Evolutionary conservation across 2,888 invertebrate genomes (phyloP).

Genomic region (Calliphora vomitoria): DNA sequence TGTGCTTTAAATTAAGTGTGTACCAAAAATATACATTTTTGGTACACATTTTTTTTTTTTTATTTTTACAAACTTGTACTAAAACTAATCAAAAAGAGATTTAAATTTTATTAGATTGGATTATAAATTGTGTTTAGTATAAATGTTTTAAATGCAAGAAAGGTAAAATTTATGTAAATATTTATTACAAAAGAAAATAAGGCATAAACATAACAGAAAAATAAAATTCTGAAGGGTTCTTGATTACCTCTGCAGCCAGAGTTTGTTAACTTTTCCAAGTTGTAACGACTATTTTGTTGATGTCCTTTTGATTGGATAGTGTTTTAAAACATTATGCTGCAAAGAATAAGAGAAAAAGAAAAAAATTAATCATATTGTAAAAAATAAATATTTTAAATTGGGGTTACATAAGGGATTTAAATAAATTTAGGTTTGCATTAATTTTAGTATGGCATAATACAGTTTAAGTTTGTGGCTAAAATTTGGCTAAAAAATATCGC

Average conservation of each 20-base stretch:
- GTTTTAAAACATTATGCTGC: background rate
- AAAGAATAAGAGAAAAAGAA: background rate
- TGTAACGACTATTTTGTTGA: background rate
- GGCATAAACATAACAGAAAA: background rate
- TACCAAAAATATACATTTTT: too few species aligned
- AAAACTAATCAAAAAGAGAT: slow-evolving; percentile 61
- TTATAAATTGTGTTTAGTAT: slow-evolving; percentile 36
- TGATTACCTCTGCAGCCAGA: slow-evolving; percentile 3
- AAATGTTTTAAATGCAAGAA: slow-evolving; percentile 1
- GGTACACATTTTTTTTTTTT: background rate
- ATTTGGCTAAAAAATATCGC: too few species aligned
- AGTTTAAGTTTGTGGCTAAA: background rate
- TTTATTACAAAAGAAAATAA: background rate
- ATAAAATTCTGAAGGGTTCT: background rate
- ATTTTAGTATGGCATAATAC: too few species aligned
- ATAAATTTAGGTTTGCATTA: background rate
- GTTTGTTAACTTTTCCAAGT: background rate
- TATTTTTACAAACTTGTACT: slow-evolving; percentile 16
- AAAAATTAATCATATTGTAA: background rate
- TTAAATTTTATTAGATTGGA: slow-evolving; percentile 35
- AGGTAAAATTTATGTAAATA: slow-evolving; percentile 19
- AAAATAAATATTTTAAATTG: background rate
- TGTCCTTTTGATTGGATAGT: slow-evolving; percentile 32
- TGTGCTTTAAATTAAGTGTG: slow-evolving; percentile 19
- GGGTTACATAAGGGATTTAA: background rate